phyloP scores from a whole-genome alignment of 2,113 vertebrate species.

The Paradoxurus hermaphroditus region DNA sequence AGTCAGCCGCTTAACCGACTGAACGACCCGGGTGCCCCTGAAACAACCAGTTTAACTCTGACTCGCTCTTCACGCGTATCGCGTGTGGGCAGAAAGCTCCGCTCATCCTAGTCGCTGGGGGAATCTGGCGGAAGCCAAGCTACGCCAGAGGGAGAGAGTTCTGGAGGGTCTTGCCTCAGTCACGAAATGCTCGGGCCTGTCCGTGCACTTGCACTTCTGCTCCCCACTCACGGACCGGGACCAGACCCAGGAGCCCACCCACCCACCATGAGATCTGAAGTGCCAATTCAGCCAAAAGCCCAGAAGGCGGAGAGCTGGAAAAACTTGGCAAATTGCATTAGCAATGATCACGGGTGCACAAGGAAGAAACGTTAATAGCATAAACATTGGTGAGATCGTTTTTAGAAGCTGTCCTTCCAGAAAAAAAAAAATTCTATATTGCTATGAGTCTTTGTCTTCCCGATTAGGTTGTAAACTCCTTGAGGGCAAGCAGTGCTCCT shows the following conservation, averaged over 20 bases:
- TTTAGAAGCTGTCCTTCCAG: slow-evolving; percentile 10
- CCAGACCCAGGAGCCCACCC: not conserved
- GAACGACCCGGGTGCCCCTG: too few relatives aligned
- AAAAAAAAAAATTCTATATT: not conserved
- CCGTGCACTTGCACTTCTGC: not conserved
- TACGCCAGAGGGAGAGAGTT: not conserved
- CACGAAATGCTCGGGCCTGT: not conserved
- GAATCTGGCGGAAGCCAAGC: not conserved
- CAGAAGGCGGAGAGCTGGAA: not conserved
- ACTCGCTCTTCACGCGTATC: accelerated
- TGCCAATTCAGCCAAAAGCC: not conserved
- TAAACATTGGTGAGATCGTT: not conserved
- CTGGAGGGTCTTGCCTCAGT: not conserved
- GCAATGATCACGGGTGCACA: not conserved
- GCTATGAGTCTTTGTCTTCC: not conserved
- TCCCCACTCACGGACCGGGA: not conserved
- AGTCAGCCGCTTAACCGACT: too few relatives aligned
- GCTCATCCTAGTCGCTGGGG: accelerated
- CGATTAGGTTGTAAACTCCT: not conserved
- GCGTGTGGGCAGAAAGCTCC: not conserved
- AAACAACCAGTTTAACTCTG: not conserved
- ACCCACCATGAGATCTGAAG: not conserved
- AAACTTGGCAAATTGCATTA: not conserved
- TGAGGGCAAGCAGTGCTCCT: not conserved
- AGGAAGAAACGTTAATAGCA: not conserved